phyloP scores from a whole-genome alignment of 2,113 vertebrate species.

The Zosterops lateralis region DNA sequence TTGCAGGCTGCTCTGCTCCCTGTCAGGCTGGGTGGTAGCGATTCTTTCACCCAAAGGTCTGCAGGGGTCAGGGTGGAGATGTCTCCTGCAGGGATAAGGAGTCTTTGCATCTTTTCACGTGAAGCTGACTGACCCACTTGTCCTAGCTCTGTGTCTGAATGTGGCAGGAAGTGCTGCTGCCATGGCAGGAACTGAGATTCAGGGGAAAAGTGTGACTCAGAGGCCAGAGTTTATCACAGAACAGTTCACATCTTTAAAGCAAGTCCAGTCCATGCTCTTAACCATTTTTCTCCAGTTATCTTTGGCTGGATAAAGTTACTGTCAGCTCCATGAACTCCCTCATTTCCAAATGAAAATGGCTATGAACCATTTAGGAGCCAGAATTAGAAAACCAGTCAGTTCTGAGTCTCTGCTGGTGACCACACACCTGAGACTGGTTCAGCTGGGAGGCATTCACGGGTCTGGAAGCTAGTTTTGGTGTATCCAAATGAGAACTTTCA shows the following conservation, averaged over 20 bases:
- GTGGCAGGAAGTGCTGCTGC: background rate
- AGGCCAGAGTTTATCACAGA: background rate
- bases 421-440: background rate
- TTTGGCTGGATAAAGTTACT: background rate
- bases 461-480: background rate
- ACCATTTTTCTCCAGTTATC: background rate
- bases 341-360: background rate
- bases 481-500: background rate
- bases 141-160: accelerated
- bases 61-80: background rate
- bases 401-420: background rate
- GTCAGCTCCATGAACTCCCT: background rate
- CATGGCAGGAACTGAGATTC: background rate
- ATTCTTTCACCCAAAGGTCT: background rate
- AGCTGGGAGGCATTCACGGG: background rate
- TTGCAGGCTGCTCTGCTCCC: background rate
- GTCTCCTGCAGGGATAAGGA: background rate
- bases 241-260: background rate
- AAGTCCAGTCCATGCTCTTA: background rate
- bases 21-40: background rate
- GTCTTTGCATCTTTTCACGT: background rate
- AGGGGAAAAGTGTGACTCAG: background rate
- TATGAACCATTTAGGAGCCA: background rate
- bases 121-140: background rate
- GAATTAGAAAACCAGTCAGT: background rate